phyloP scores from a whole-genome alignment of 2,888 invertebrate genomes.

The Macaria liturata region DNA sequence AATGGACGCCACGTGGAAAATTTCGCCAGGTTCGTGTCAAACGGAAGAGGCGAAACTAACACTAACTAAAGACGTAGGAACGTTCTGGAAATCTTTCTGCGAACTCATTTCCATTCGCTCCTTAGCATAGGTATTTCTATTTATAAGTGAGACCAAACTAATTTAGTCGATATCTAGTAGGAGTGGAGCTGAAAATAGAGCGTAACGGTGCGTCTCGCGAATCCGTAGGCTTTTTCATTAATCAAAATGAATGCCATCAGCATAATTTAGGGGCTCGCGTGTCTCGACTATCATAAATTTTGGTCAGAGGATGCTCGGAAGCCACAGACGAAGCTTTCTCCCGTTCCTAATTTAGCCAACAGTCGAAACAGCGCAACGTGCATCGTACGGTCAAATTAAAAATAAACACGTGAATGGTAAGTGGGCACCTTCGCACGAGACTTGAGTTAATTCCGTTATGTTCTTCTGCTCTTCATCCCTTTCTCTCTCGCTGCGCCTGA shows the following conservation, averaged over 20 bases:
- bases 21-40: slow-evolving; percentile 25
- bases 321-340: slow-evolving; percentile 15
- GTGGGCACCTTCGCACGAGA: slow-evolving; percentile 21
- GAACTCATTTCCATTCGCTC: slow-evolving; percentile 30
- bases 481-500: slow-evolving; percentile 4
- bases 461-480: slow-evolving; percentile 11
- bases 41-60: slow-evolving; percentile 29
- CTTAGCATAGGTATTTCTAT: slow-evolving; percentile 28
- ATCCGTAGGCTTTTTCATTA: slow-evolving; percentile 33
- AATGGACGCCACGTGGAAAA: slow-evolving; percentile 7
- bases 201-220: slow-evolving; percentile 14
- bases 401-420: slow-evolving; percentile 27
- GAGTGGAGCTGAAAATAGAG: slow-evolving; percentile 20
- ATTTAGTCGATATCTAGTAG: slow-evolving; percentile 12
- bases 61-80: slow-evolving; percentile 24
- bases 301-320: slow-evolving; percentile 17
- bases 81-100: slow-evolving; percentile 28
- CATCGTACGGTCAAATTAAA: slow-evolving; percentile 6
- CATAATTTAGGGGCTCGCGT: slow-evolving; percentile 34
- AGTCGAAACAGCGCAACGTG: too few relatives aligned
- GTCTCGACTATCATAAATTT: slow-evolving; percentile 23
- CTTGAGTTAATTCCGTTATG: slow-evolving; percentile 12
- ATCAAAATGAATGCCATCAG: slow-evolving; percentile 38
- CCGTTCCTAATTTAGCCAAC: slow-evolving; percentile 24
- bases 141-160: slow-evolving; percentile 11